Evolutionary conservation across 1,140 invertebrate genomes (phyloP).

Genomic region (Macrosteles quadrilineatus): DNA sequence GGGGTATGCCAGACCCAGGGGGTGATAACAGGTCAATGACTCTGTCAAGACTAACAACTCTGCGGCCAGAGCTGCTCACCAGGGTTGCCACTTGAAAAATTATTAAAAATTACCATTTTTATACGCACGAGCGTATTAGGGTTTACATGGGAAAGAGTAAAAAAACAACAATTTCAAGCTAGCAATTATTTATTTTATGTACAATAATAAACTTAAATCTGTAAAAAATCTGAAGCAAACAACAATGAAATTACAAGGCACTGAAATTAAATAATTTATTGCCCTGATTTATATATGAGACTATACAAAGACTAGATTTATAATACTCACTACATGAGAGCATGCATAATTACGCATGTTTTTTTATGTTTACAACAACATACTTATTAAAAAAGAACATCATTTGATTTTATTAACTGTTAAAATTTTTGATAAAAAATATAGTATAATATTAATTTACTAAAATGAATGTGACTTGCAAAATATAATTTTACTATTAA

Average conservation of each 20-base stretch:
- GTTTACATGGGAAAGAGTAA: too few species aligned
- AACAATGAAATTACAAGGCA: constrained; percentile 14
- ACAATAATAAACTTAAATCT: not conserved
- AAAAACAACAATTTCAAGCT: too few species aligned
- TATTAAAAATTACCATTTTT: too few species aligned
- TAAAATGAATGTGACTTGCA: not conserved
- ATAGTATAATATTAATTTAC: not conserved
- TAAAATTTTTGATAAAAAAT: not conserved
- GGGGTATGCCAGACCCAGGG: too few species aligned
- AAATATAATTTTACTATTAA: too few species aligned
- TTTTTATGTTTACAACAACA: not conserved
- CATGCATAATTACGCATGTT: not conserved
- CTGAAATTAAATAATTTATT: constrained; percentile 2
- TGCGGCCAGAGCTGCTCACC: too few species aligned
- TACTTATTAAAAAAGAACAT: not conserved
- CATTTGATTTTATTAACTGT: not conserved
- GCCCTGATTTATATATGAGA: not conserved
- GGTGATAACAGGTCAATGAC: too few species aligned
- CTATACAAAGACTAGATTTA: constrained; percentile 12
- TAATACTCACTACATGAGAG: not conserved
- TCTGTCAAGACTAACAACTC: too few species aligned
- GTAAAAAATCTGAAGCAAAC: constrained; percentile 6
- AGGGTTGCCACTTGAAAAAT: too few species aligned
- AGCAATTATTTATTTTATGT: not conserved
- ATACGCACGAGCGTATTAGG: too few species aligned